These are phyloP conservation scores for Malurus alboscapulatus DNA, from an alignment of 2,113 vertebrate genomes.

Conservation along the genomic window DNA sequence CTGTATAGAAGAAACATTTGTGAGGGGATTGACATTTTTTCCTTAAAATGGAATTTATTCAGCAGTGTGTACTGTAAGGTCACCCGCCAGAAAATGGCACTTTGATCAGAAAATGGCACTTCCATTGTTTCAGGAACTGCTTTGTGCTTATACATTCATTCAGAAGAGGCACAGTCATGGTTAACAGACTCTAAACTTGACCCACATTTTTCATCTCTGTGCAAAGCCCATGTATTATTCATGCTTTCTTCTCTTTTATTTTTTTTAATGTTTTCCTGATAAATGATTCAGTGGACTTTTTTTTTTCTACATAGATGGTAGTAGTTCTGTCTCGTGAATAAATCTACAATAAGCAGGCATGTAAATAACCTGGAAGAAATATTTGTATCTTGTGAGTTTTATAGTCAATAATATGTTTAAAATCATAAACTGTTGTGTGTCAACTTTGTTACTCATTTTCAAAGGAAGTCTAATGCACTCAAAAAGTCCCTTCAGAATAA, in stretches of 20 bases:
- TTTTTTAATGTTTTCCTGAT: background rate
- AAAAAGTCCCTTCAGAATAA: background rate
- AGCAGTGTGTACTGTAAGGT: background rate
- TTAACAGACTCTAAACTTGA: conserved; percentile 1
- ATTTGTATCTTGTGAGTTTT: background rate
- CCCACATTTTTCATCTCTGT: background rate
- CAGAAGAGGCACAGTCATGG: background rate
- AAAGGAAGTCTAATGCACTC: background rate
- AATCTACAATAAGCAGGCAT: background rate
- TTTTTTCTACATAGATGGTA: background rate
- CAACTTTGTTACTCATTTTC: background rate
- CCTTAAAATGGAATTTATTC: background rate
- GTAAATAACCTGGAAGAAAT: background rate
- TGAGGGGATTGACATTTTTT: background rate
- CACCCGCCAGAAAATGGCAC: background rate
- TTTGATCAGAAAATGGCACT: background rate
- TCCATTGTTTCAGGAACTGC: background rate
- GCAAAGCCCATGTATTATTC: background rate
- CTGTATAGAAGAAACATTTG: background rate
- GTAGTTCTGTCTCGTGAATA: background rate
- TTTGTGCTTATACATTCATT: background rate
- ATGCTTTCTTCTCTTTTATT: background rate
- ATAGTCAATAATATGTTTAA: background rate
- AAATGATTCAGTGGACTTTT: background rate
- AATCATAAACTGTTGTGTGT: background rate